Conservation (phyloP, 2,888 invertebrate genomes). For the Nebria brevicollis region DNA sequence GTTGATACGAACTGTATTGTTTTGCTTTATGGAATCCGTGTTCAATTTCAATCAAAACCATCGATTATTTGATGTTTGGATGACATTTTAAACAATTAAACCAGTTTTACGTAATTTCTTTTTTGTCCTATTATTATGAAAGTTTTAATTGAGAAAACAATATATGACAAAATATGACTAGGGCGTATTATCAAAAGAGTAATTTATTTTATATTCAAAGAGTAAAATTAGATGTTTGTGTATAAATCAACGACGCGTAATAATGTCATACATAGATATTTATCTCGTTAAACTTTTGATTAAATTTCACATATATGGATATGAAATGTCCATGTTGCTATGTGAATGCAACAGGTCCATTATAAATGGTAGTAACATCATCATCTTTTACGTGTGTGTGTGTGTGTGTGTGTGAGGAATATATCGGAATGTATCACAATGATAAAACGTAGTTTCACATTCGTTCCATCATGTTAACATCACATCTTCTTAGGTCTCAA, state of each 20-base stretch:
- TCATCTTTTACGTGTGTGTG: neutral
- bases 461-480: conserved; percentile 10
- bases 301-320: neutral
- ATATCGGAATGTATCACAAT: conserved; percentile 8
- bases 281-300: neutral
- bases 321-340: neutral
- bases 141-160: no score
- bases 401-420: neutral
- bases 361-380: neutral
- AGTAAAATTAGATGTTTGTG: neutral
- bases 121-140: no score
- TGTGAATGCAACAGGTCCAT: neutral
- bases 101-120: no score
- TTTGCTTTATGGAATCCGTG: no score
- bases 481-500: neutral
- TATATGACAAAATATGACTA: no score
- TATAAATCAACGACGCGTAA: neutral
- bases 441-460: conserved; percentile 12
- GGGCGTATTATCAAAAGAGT: no score
- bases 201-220: neutral
- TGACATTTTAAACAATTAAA: no score
- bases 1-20: no score
- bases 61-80: no score
- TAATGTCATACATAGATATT: neutral
- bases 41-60: no score